Percentiles rank a stretch among this genome's conserved stretches.
phyloP scores from a whole-genome alignment of 2,888 invertebrate genomes.

The Volucella bombylans region DNA sequence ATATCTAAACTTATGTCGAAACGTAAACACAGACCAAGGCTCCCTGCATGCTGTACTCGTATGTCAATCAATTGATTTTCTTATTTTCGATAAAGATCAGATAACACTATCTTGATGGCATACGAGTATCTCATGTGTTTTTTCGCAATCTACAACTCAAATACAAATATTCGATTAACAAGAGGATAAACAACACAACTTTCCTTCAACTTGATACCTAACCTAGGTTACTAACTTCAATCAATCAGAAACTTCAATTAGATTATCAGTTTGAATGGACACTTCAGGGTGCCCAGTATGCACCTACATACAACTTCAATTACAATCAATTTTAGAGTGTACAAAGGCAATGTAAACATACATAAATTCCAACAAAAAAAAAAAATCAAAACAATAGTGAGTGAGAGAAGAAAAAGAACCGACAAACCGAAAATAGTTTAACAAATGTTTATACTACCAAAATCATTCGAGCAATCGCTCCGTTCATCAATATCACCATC shows the following conservation, averaged over 20 bases:
- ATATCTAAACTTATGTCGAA: not conserved
- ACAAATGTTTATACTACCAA: constrained; percentile 80
- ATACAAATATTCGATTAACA: constrained; percentile 1
- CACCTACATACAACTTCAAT: not conserved
- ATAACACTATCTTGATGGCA: constrained; percentile 27
- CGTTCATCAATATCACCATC: constrained; percentile 78
- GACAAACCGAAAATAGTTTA: constrained; percentile 59
- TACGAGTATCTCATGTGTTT: not conserved
- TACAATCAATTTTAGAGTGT: constrained; percentile 16
- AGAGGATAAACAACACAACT: not conserved
- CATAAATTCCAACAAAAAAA: not conserved
- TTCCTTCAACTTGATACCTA: constrained; percentile 16
- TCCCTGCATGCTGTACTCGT: not conserved
- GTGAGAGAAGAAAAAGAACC: constrained; percentile 36
- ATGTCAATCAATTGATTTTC: constrained; percentile 25
- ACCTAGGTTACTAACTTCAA: constrained; percentile 24
- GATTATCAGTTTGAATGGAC: constrained; percentile 28
- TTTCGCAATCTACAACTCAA: not conserved
- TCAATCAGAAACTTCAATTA: not conserved
- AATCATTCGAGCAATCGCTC: constrained; percentile 82
- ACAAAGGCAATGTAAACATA: constrained; percentile 56
- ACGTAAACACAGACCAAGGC: constrained; percentile 11
- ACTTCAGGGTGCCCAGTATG: constrained; percentile 25
- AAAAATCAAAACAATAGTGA: constrained; percentile 13
- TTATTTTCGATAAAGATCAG: constrained; percentile 33